A percentile compares a stretch with the other conserved stretches of the same genome.
These are phyloP conservation scores for Hypsopygia costalis DNA, from an alignment of 2,888 invertebrate species.

Conservation along the genomic window DNA sequence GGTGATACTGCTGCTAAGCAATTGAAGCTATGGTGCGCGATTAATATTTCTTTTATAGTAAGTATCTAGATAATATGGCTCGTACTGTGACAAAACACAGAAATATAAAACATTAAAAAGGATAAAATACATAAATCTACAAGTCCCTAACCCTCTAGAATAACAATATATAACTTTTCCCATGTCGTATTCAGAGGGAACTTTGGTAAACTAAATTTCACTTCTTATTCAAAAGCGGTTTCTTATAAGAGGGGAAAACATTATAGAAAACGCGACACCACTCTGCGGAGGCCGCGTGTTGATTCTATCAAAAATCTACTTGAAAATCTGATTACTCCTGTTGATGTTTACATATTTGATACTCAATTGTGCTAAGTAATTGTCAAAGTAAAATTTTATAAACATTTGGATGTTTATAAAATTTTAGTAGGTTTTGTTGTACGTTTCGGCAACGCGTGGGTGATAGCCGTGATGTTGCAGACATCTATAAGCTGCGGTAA, in stretches of 20 bases:
- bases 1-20: too few species aligned
- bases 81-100: too few species aligned
- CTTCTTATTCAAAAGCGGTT: constrained; percentile 61
- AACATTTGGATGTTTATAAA: too few species aligned
- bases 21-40: too few species aligned
- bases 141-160: constrained; percentile 52
- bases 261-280: constrained; percentile 66
- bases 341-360: constrained; percentile 24
- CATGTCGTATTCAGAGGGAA: constrained; percentile 45
- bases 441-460: too few species aligned
- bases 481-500: too few species aligned
- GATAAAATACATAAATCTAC: constrained; percentile 26
- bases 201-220: constrained; percentile 70
- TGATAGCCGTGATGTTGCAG: too few species aligned
- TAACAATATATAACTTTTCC: constrained; percentile 74
- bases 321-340: constrained; percentile 30
- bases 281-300: constrained; percentile 59
- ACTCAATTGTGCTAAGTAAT: too few species aligned
- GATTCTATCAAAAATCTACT: constrained; percentile 76
- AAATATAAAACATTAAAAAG: constrained; percentile 6
- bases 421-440: too few species aligned
- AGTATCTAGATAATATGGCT: too few species aligned
- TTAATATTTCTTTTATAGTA: too few species aligned
- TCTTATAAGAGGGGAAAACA: constrained; percentile 57
- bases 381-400: too few species aligned